Conservation (phyloP, 2,113 vertebrate species). For the Anoplopoma fimbria region DNA sequence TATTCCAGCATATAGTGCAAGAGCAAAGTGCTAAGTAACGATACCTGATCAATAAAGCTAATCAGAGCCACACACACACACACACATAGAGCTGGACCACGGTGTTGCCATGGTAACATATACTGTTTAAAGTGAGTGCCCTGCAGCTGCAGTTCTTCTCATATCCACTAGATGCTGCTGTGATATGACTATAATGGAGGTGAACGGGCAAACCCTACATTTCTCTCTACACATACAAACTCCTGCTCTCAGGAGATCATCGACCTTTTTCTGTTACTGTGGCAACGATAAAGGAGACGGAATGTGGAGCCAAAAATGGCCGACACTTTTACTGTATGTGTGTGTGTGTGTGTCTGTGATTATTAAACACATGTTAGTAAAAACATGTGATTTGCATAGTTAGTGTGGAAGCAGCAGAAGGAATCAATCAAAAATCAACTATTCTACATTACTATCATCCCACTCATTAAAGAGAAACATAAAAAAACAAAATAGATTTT, state of each 20-base stretch:
- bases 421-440: slow-evolving; percentile 18
- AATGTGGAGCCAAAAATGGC: background rate
- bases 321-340: background rate
- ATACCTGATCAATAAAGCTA: slow-evolving; percentile 45
- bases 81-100: background rate
- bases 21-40: slow-evolving; percentile 58
- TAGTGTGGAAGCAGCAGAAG: slow-evolving; percentile 46
- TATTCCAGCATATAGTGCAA: slow-evolving; percentile 46
- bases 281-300: background rate
- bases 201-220: background rate
- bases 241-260: background rate
- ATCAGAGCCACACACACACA: slow-evolving; percentile 23
- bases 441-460: background rate
- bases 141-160: background rate
- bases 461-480: background rate
- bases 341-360: slow-evolving; percentile 31
- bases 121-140: background rate
- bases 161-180: slow-evolving; percentile 16
- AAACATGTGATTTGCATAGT: slow-evolving; percentile 55
- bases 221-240: background rate
- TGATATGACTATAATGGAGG: background rate
- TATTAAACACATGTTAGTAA: slow-evolving; percentile 12
- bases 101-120: background rate
- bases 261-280: background rate
- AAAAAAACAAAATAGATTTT: background rate